Evolutionary conservation across 2,797 vertebrate genomes (phyloP), one percentile per base, ranked within the genome.

Genomic region (Cacajao melanocephalus): DNA sequence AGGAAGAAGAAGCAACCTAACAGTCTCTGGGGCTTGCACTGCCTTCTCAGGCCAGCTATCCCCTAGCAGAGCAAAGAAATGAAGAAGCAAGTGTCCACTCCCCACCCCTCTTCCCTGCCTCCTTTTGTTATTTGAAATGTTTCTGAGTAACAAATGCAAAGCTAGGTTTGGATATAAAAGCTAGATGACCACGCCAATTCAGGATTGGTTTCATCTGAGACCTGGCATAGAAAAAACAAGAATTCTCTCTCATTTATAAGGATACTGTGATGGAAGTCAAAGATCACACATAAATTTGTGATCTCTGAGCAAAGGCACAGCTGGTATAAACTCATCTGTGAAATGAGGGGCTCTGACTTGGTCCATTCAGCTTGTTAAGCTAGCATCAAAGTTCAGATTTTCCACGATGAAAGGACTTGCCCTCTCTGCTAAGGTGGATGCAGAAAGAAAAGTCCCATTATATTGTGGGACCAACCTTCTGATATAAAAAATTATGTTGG

Each of bases 111-210:
- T 36, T 4, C 12, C 5, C 39, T 72, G 19, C 28, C 33, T 48
- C 2, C 15, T 93, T 87, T 46, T 6, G 48, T 55, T 24, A 50
- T 22, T 10, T 83, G 73, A 88, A 96, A 50, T 17, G 41, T 80
- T 93, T 95, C 64, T 96, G 55, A 93, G 28, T 17, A 76, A 78
- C 15, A 88, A 81, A 81, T 52, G 28, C 55, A 83, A 79, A 93
- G 28, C 26, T 39, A 83, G 72, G 36, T 39, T 73, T 82, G 76
- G 39, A 44, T 57, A 55, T 58, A 72, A 88, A 92, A 84, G 26
- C 67, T 75, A 15, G 57, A 33, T 36, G 36, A 72, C 36, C 48
- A 88, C 0, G 0, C 48, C 2, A 17, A 10, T 44, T 79, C 64
- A 94, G 93, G 39, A 61, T 3, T 78, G 39, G 50, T 75, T 85